Base-by-base conservation (phyloP, 2,888 invertebrate species). In the Eudasyphora cyanicolor region DNA sequence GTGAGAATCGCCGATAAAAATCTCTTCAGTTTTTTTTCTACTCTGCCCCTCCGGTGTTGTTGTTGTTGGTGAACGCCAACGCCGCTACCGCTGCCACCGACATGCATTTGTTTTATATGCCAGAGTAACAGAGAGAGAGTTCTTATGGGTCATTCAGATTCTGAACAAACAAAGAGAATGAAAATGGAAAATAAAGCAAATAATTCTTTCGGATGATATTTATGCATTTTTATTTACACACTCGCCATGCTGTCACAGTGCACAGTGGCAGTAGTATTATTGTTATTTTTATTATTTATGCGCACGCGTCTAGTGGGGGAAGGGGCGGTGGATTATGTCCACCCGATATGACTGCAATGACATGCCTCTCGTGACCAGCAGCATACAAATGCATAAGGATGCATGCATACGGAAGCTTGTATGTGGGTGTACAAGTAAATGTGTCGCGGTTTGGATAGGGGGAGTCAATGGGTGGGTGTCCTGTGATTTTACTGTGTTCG, bases 1-100 rank as follows among this genome's bases (percentile, higher is more conserved):
- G 91, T 91, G 91, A 92, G 90, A 91, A 91, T 91, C 90, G 88
- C 88, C 89, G 92, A 91, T 91, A 91, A 91, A 91, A 91, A 91
- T 91, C 92, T 91, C 90, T 91, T 90, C 89, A 89, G n/a, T n/a
- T n/a, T n/a, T 89, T 90, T 87, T 86, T 86, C 79, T 79, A n/a
- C 8, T 32, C 32, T 32, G 32, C 5, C 5, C 32, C 45, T n/a
- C 45, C n/a, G 2, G n/a, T n/a, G n/a, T n/a, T n/a, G n/a, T n/a
- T n/a, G n/a, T n/a, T n/a, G n/a, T n/a, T n/a, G n/a, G n/a, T n/a
- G n/a, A n/a, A 85, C 74, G 75, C 73, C 49, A 62, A 76, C 60
- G 64, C 62, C 17, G 49, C 32, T 12, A 79, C 79, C 62, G 75
- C 45, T 79, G 86, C 82, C 38, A 76, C 17, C n/a, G n/a, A 35